Evolutionary conservation across 2,797 vertebrate species (phyloP), one percentile per base, ranked within the genome.

Genomic region (Schizothorax lantsangensis): DNA sequence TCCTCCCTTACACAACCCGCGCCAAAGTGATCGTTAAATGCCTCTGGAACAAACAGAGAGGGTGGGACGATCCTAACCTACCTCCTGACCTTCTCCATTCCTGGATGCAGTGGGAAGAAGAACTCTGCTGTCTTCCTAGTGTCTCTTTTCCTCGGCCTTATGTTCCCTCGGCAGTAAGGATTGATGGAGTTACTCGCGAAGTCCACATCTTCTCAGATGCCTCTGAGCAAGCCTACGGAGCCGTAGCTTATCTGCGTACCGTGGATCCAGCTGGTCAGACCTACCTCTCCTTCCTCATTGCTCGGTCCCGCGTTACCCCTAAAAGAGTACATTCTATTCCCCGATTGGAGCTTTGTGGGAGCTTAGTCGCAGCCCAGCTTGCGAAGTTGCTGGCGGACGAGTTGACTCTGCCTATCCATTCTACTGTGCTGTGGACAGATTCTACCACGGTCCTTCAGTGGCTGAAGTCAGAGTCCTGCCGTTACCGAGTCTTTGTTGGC

Each of bases 381-480:
- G 47, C n/a, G 0, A 30, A 38, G 10, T 14, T 81, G 5, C 68
- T 33, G 15, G 17, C 12, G 12, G 49, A 5, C 0, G 49, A 40
- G 26, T 62, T 19, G 23, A 88, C 30, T 23, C 21, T 17, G 10
- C 5, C 2, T 7, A 52, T 87, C 0, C 15, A 19, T 15, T 6
- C 17, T 4, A 84, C 45, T 2, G 21, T 82, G 3, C 21, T 89
- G 23, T 87, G 88, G 83, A 77, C 72, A 14, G 88, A 88, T 43
- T 86, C 59, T n/a, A 84, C 78, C 7, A 86, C 47, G 0, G 77
- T 88, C 2, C 71, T 88, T 43, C 40, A 73, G 5, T 73, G 23
- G 40, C 6, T 73, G 2, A 73, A 3, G 10, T 73, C 71, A 1
- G 38, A 73, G 23, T 73, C 40, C 4, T 73, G 40, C 12, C 40